Percentiles rank a stretch among this genome's conserved stretches.
Conservation (phyloP, 2,797 vertebrate genomes). For the Nyctibius grandis region DNA sequence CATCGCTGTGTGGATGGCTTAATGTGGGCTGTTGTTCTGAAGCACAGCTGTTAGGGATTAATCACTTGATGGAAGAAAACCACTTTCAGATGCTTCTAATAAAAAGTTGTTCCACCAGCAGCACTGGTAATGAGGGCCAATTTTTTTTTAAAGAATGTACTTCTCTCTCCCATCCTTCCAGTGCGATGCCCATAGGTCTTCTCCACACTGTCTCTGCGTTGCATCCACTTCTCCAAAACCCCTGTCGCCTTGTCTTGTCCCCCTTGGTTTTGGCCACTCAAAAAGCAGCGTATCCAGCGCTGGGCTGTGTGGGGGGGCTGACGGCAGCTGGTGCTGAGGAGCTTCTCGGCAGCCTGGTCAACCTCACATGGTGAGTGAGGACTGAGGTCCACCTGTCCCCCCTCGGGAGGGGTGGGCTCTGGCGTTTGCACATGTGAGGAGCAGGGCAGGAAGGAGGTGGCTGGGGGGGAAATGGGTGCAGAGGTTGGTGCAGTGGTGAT, state of each 20-base stretch:
- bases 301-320: not conserved
- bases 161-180: not conserved
- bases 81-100: not conserved
- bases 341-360: not conserved
- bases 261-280: not conserved
- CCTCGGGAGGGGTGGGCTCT: accelerated
- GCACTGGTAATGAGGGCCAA: not conserved
- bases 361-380: not conserved
- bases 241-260: not conserved
- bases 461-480: accelerated
- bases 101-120: not conserved
- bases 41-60: not conserved
- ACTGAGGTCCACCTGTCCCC: not conserved
- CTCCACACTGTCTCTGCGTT: not conserved
- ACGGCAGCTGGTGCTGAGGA: accelerated
- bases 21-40: not conserved
- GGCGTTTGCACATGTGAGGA: accelerated
- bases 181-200: accelerated
- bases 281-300: not conserved
- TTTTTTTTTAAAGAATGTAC: not conserved
- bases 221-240: not conserved
- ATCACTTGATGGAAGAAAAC: not conserved
- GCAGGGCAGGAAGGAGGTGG: not conserved
- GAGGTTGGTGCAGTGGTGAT: accelerated
- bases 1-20: not conserved